phyloP scores from a whole-genome alignment of 2,113 vertebrate species.

The Agapornis roseicollis region DNA sequence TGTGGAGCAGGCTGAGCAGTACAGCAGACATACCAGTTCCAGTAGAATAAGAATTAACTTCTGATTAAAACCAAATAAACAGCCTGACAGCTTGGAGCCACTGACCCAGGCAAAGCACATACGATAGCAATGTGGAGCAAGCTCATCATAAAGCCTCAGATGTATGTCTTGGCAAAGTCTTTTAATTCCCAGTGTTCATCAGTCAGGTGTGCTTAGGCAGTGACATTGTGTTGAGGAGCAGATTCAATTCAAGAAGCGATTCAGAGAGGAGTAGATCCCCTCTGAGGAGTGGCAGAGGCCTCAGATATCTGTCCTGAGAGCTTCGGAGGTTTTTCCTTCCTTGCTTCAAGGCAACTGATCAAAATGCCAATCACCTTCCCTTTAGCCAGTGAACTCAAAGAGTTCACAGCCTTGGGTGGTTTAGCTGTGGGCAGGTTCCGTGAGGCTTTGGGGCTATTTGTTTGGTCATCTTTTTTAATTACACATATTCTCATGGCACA shows the following conservation, averaged over 20 bases:
- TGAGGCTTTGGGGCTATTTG: neutral
- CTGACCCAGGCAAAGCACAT: neutral
- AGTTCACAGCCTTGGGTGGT: neutral
- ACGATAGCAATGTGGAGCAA: neutral
- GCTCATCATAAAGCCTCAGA: neutral
- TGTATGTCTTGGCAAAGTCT: neutral
- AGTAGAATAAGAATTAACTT: slow-evolving; percentile 49
- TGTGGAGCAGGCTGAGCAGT: rapidly evolving
- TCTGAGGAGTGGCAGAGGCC: neutral
- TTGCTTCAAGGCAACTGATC: neutral
- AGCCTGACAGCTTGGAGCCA: slow-evolving; percentile 24
- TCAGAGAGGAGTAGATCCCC: neutral
- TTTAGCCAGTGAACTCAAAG: neutral
- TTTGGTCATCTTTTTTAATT: neutral
- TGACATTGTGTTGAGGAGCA: neutral
- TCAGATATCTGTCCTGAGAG: neutral
- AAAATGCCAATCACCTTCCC: neutral
- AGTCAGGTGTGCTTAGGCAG: neutral
- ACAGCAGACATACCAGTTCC: neutral
- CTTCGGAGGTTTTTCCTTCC: neutral
- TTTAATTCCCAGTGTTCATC: neutral
- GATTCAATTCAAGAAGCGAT: neutral
- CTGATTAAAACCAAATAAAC: neutral
- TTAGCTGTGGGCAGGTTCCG: neutral
- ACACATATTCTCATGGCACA: neutral